phyloP scores from a whole-genome alignment of 2,797 vertebrate genomes.

The Pseudochirops corinnae region DNA sequence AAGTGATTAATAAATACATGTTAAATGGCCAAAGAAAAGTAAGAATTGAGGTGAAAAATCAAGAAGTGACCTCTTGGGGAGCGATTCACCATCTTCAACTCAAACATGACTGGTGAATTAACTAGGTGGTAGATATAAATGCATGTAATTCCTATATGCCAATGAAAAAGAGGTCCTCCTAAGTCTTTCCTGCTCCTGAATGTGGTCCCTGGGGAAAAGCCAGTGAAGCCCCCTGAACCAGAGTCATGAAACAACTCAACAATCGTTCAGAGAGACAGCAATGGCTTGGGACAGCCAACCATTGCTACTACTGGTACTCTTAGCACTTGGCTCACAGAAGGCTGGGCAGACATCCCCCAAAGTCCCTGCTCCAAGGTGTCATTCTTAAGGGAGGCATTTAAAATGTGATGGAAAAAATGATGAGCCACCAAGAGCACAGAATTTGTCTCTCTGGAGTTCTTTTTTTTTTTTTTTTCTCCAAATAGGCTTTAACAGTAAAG shows the following conservation, averaged over 20 bases:
- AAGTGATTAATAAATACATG: background rate
- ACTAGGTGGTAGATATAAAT: background rate
- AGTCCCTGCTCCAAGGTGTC: background rate
- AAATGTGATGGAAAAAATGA: background rate
- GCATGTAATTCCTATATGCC: background rate
- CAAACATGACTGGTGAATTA: background rate
- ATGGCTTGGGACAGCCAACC: background rate
- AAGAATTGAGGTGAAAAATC: background rate
- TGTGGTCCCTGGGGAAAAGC: background rate
- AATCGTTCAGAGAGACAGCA: background rate
- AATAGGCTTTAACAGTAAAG: background rate
- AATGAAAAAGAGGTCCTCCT: background rate
- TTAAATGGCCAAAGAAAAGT: background rate
- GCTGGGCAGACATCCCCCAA: background rate
- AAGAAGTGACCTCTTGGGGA: background rate
- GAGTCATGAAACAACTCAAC: background rate
- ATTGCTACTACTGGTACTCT: background rate
- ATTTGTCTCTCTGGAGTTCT: background rate
- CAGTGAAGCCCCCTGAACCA: background rate
- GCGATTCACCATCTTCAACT: background rate
- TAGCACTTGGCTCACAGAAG: background rate
- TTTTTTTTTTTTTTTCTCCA: background rate
- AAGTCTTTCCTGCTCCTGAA: background rate
- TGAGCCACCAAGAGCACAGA: background rate
- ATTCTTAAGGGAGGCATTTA: background rate